A percentile compares a stretch with the other conserved stretches of the same genome.
These are phyloP conservation scores for Zaprionus kolodkinae DNA, from an alignment of 1,140 invertebrate genomes.

Conservation along the genomic window DNA sequence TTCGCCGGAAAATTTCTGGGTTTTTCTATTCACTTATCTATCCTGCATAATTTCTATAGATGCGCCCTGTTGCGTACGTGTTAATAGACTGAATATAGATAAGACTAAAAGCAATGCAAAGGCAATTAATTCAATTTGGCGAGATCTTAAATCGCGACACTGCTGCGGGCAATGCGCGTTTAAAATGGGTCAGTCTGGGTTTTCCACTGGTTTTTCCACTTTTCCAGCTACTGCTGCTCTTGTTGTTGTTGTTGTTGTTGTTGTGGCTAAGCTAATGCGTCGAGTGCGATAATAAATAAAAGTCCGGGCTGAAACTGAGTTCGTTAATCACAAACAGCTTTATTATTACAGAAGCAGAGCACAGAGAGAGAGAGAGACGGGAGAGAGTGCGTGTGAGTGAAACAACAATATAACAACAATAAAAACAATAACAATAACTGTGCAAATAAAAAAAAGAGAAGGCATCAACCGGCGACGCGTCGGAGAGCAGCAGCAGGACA, in stretches of 20 bases:
- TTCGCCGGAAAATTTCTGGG: neutral
- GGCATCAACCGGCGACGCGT: neutral
- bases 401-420: conserved; percentile 21
- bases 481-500: conserved; percentile 5
- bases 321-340: conserved; percentile 19
- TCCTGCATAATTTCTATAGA: neutral
- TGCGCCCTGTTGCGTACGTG: neutral
- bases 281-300: conserved; percentile 8
- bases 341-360: neutral
- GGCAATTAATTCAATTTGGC: conserved; percentile 3
- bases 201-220: conserved; percentile 8
- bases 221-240: neutral
- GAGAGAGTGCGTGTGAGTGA: neutral
- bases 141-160: neutral
- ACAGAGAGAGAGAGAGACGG: neutral
- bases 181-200: neutral
- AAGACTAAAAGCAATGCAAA: neutral
- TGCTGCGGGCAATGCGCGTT: conserved; percentile 5
- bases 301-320: neutral
- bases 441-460: conserved; percentile 25
- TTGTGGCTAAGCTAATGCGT: conserved; percentile 7
- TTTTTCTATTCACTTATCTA: neutral
- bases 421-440: conserved; percentile 1
- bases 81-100: neutral
- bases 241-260: neutral